These are phyloP conservation scores for Eucriotettix oculatus DNA, from an alignment of 2,888 invertebrate genomes.

Conservation along the genomic window DNA sequence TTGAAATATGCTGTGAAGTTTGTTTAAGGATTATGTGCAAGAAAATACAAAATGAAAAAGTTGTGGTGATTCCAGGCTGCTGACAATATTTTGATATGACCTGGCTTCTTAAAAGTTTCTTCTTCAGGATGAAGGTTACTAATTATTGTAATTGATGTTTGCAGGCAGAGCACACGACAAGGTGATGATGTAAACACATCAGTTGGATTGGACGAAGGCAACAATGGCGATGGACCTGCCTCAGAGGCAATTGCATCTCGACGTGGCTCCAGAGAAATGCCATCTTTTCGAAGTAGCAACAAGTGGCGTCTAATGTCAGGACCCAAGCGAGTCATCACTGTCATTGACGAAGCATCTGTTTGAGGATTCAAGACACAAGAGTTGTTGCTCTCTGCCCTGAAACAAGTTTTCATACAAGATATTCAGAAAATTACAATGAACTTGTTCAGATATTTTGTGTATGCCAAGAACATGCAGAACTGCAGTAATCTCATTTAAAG, in stretches of 20 bases:
- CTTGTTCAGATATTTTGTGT: too few relatives aligned
- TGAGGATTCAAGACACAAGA: conserved; percentile 11
- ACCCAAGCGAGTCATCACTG: conserved; percentile 51
- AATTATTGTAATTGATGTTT: background rate
- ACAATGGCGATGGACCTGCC: conserved; percentile 19
- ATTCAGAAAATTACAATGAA: too few relatives aligned
- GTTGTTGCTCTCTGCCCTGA: too few relatives aligned
- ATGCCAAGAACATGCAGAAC: too few relatives aligned
- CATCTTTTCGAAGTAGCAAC: conserved; percentile 30
- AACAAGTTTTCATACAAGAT: too few relatives aligned
- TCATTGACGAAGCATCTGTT: conserved; percentile 54
- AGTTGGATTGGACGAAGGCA: conserved; percentile 19
- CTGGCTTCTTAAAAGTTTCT: background rate
- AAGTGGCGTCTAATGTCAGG: conserved; percentile 27
- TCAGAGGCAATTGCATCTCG: conserved; percentile 25
- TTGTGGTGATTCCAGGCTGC: background rate
- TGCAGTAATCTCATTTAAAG: too few relatives aligned
- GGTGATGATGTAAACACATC: background rate
- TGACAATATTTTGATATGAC: too few relatives aligned
- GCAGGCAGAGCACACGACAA: background rate
- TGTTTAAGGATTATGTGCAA: too few relatives aligned
- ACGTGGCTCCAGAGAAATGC: conserved; percentile 24
- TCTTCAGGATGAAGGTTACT: too few relatives aligned
- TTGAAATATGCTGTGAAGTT: too few relatives aligned
- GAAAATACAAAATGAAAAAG: too few relatives aligned